Conservation (phyloP, 2,797 vertebrate species). For the Sebastes reedi region DNA sequence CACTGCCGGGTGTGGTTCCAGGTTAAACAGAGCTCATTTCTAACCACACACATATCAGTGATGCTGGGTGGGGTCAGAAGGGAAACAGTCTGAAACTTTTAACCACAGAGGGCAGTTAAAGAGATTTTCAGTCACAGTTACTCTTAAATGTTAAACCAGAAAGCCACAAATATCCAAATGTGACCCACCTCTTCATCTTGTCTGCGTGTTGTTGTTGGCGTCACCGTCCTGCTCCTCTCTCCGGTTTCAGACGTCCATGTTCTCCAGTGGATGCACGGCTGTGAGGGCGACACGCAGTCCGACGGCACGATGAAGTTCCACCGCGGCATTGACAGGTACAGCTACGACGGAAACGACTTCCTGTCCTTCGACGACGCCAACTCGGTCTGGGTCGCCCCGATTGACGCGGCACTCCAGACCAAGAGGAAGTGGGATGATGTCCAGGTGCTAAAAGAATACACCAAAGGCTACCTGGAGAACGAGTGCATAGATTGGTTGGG, state of each 20-base stretch:
- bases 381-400: constrained; percentile 61
- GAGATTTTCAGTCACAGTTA: no score
- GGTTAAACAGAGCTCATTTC: no score
- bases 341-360: constrained; percentile 72
- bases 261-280: constrained; percentile 80
- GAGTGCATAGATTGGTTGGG: constrained; percentile 79
- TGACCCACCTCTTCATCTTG: no score
- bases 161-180: no score
- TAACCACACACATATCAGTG: no score
- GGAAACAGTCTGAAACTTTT: no score
- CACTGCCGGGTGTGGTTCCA: no score
- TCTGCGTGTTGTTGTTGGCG: no score
- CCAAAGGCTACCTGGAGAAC: constrained; percentile 77
- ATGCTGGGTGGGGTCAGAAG: no score
- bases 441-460: constrained; percentile 78
- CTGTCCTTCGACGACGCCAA: constrained; percentile 53
- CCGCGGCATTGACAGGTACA: constrained; percentile 62
- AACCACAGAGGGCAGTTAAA: no score
- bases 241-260: constrained; percentile 41
- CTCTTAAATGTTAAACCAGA: no score
- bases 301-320: accelerated
- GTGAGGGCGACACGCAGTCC: accelerated
- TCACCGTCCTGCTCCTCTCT: not conserved
- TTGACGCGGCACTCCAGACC: not conserved
- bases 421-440: constrained; percentile 78